These are phyloP conservation scores for Peromyscus californicus DNA, from an alignment of 2,113 vertebrate genomes.

Conservation along the genomic window DNA sequence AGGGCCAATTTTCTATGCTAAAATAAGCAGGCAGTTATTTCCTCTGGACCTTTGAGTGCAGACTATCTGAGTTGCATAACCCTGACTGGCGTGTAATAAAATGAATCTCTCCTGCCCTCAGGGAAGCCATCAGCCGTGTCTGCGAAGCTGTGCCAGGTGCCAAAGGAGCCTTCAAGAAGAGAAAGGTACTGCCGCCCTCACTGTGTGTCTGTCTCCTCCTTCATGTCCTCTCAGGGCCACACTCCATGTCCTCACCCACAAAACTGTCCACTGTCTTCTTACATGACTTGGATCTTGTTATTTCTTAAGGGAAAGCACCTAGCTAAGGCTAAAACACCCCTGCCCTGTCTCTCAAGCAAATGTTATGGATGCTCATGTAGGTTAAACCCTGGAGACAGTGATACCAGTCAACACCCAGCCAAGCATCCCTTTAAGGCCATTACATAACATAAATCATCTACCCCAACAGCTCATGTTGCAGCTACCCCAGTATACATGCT, in stretches of 20 bases:
- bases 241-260: background rate
- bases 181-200: slow-evolving; percentile 92
- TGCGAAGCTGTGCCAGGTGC: slow-evolving; percentile 96
- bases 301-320: background rate
- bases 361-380: too few relatives aligned
- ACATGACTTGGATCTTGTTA: background rate
- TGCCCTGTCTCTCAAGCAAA: background rate
- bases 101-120: slow-evolving; percentile 83
- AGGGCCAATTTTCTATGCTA: background rate
- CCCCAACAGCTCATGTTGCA: rapidly evolving
- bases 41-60: background rate
- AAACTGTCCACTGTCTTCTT: background rate
- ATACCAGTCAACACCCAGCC: too few relatives aligned
- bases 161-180: slow-evolving; percentile 97
- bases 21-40: background rate
- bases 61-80: background rate
- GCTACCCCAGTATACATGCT: background rate
- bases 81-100: background rate
- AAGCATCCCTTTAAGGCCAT: background rate
- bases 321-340: background rate
- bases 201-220: background rate
- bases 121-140: slow-evolving; percentile 98
- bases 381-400: background rate
- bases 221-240: background rate
- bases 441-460: background rate